Base-by-base conservation (phyloP, 2,888 invertebrate genomes). In the Hoplodrina ambigua region DNA sequence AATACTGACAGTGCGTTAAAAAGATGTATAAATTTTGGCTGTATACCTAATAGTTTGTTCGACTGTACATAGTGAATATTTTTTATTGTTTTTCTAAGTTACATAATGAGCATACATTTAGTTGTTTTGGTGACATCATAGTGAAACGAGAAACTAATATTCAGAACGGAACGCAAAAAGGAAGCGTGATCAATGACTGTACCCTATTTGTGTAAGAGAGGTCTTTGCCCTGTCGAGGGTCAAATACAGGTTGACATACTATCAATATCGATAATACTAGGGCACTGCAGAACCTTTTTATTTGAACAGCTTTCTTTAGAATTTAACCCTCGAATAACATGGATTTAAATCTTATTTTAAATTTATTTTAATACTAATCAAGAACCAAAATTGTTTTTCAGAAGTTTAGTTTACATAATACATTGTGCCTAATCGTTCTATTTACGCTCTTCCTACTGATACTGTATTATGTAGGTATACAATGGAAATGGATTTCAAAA, bases 211-310 rank as follows among this genome's bases (percentile, higher is more conserved):
- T 0, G 11, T 19, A 8, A 37, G 25, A 7, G 10, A 41, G 66
- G 74, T 65, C n/a, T 13, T 41, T 74, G 74, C 19, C 49, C 74
- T 11, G n/a, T 0, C 30, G 13, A 7, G 6, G 1, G 4, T 30
- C 10, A 10, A 44, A 6, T 30, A 54, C n/a, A 30, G 8, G 4
- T 6, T 20, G 17, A 15, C 25, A 49, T 11, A 46, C 17, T 15
- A 5, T 17, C 46, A 5, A 46, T 46, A 46, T 4, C 46, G 3
- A 46, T 17, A 17, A 46, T 46, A 6, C 4, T 44, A 15, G 11
- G 44, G 44, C 17, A 46, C 41, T 10, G 41, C 13, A 41, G 41
- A 13, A 13, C 6, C 46, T 46, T 46, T 46, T 17, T 1, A 4
- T 50, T 15, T n/a, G n/a, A n/a, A 19, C 8, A n/a, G 7, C 1